These are phyloP conservation scores for Molothrus aeneus DNA, from an alignment of 2,797 vertebrate species.

Conservation along the genomic window DNA sequence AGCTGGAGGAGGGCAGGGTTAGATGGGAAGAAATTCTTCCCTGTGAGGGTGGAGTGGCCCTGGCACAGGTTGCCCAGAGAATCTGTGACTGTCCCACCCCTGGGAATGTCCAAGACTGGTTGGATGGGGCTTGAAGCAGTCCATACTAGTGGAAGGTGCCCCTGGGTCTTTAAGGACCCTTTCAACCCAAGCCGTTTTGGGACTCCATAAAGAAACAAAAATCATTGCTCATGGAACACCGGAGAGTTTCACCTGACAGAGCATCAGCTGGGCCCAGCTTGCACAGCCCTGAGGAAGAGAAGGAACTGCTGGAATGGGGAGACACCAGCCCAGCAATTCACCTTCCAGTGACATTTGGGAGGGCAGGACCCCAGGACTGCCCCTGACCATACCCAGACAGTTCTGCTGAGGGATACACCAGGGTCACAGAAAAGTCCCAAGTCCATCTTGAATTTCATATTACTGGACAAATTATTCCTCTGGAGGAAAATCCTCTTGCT, in stretches of 20 bases:
- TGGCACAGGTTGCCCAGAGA: not conserved
- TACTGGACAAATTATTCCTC: not conserved
- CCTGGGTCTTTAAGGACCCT: not conserved
- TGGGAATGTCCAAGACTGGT: not conserved
- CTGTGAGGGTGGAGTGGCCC: not conserved
- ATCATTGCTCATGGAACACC: accelerated
- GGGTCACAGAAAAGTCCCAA: not conserved
- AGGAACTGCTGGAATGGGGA: not conserved
- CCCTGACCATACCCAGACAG: not conserved
- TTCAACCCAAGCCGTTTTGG: not conserved
- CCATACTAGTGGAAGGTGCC: not conserved
- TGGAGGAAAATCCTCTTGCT: not conserved
- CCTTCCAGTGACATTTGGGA: not conserved
- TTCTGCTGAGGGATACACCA: not conserved
- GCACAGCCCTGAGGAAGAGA: not conserved
- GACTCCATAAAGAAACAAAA: not conserved
- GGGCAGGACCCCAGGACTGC: not conserved
- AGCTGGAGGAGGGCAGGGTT: not conserved
- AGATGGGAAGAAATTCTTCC: not conserved
- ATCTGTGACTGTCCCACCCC: not conserved
- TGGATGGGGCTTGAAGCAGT: not conserved
- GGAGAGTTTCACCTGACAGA: not conserved
- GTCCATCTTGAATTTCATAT: not conserved
- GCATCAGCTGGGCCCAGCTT: not conserved
- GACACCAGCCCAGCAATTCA: accelerated